Conservation (phyloP, 2,888 invertebrate genomes). For the Cosmorhoe ocellata region DNA sequence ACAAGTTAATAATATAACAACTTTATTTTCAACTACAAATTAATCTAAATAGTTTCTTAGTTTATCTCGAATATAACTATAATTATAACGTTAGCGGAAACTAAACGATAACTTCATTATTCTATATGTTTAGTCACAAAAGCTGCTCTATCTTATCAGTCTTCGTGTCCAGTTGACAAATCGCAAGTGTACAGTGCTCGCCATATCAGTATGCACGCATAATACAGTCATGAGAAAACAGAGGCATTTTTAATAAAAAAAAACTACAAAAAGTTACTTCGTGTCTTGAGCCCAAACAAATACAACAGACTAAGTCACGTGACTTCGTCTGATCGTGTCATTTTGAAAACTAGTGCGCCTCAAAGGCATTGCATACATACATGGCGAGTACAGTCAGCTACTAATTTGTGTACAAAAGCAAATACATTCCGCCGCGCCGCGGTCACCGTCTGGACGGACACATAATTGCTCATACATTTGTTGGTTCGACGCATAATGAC, state of each 20-base stretch:
- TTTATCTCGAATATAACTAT: conserved; percentile 27
- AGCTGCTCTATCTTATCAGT: conserved; percentile 47
- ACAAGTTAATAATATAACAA: conserved; percentile 26
- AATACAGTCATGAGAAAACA: background rate
- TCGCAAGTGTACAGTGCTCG: conserved; percentile 19
- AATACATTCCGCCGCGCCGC: conserved; percentile 29
- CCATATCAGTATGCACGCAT: background rate
- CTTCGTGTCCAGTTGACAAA: conserved; percentile 45
- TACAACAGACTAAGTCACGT: no score
- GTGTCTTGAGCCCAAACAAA: no score
- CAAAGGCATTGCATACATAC: background rate
- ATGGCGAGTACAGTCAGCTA: conserved; percentile 17
- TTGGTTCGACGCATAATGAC: no score
- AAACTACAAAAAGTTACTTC: no score
- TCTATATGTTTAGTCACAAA: conserved; percentile 27
- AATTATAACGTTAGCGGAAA: conserved; percentile 26
- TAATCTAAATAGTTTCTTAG: conserved; percentile 28
- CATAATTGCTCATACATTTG: conserved; percentile 42
- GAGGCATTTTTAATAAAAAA: no score
- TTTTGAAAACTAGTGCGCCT: no score
- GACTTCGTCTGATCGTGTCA: no score
- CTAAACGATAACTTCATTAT: conserved; percentile 24
- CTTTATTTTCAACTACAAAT: conserved; percentile 28
- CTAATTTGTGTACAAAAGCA: conserved; percentile 31
- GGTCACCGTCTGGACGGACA: conserved; percentile 52